Conservation (phyloP, 2,888 invertebrate genomes). For the Patella ulyssiponensis region DNA sequence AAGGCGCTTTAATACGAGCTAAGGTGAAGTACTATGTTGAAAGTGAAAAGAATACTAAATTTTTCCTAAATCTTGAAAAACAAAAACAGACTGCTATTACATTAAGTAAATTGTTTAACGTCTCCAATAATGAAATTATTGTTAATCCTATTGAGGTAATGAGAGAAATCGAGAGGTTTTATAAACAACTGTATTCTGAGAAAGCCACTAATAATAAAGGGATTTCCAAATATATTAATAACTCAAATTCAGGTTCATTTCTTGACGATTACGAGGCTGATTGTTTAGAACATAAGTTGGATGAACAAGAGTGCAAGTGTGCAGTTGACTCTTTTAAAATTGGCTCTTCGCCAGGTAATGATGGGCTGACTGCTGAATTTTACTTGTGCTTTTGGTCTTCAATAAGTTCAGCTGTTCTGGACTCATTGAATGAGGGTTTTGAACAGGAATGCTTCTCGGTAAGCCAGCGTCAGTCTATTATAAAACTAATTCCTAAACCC, state of each 20-base stretch:
- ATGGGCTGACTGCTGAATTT: not conserved
- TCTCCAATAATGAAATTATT: too few relatives aligned
- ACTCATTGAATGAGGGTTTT: not conserved
- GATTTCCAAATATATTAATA: not conserved
- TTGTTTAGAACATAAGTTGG: not conserved
- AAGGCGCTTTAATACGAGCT: too few relatives aligned
- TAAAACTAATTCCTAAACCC: too few relatives aligned
- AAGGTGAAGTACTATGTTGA: too few relatives aligned
- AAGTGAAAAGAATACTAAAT: too few relatives aligned
- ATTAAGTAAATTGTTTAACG: too few relatives aligned
- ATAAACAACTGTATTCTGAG: too few relatives aligned
- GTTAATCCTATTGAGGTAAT: too few relatives aligned
- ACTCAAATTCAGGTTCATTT: not conserved
- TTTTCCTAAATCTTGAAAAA: too few relatives aligned
- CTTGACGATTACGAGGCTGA: not conserved
- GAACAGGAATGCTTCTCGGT: not conserved
- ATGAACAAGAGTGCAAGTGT: not conserved
- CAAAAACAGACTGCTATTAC: too few relatives aligned
- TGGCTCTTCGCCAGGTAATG: not conserved
- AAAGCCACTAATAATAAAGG: not conserved
- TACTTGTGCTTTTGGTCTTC: not conserved
- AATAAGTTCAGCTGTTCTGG: not conserved
- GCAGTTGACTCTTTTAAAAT: not conserved
- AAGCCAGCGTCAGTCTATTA: too few relatives aligned
- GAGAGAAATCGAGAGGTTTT: too few relatives aligned